Evolutionary conservation across 2,888 invertebrate species (phyloP), one percentile per base, ranked within the genome.

Genomic region (Trissonchulus latispiculum): DNA sequence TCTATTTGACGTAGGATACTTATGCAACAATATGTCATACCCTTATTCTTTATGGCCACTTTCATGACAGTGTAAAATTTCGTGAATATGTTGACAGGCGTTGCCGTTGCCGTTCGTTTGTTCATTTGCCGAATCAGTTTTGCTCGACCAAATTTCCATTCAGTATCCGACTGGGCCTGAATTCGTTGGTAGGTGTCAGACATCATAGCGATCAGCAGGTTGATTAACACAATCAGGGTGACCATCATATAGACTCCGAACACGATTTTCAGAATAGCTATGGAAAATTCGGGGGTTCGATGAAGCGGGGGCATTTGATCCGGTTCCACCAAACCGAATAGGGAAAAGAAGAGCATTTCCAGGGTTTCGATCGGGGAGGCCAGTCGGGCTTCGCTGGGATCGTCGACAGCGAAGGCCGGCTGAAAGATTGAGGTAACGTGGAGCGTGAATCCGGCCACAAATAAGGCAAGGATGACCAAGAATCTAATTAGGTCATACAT

Each of bases 131-230:
- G 88, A 83, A 99, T 95, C 82, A 99, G 87, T 85, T 99, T 99
- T 72, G 97, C 97, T 81, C 99, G 86, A 36, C 99, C 97, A 84
- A 95, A 99, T 86, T 99, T 99, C 99, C 99, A 99, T 86, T 99
- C 99, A 80, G 95, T 96, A 86, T 99, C 99, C 67, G 97, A 97
- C 89, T 97, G 96, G 59, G 96, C 96, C 90, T 99, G 93, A 83
- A 96, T 96, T 84, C 95, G 90, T 86, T 97, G 96, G 87, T 99
- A 97, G 82, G 97, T 97, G 89, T 97, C 96, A 86, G 95, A 95
- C 95, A 97, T 96, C 96, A 97, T 96, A 87, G 97, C 97, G 89
- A 97, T 97, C 85, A 97, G 91, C 85, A 97, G 90, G 87, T 97
- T 96, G 87, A 96, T 93, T 83, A 97, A 90, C 84, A 97, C 96